Evolutionary conservation across 2,888 invertebrate species (phyloP), one percentile per base, ranked within the genome.

Genomic region (Orchesellides sinensis): DNA sequence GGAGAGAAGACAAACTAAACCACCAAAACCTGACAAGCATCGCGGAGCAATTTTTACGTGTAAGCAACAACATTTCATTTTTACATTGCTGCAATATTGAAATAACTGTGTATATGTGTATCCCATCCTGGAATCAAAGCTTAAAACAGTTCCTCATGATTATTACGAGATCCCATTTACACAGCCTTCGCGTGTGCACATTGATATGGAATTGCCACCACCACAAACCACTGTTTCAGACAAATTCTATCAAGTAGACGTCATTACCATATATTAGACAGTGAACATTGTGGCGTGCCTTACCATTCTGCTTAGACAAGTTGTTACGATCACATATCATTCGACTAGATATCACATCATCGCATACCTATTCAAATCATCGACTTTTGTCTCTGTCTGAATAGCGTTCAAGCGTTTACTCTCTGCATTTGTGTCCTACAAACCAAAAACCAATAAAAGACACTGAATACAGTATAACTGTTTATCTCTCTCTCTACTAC

Each of bases 261-360:
- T 65, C 65, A 65, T 65, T 65, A 65, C 29, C 35, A 35, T 61
- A 61, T 61, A 61, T 35, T 23, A 61, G 61, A 35, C 25, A 65
- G 35, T 61, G 69, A 54, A 49, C 52, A 45, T n/a, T n/a, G 47
- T 29, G 21, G 21, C 35, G 49, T 61, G 69, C 78, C 47, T 19
- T 68, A 77, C 35, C 78, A 78, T 69, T 78, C 52, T 1, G 19
- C 69, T 78, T 69, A 69, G 69, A 78, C 69, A 61, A 61, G 47
- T 66, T 69, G 69, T 69, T 49, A 69, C 19, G 78, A 78, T 49
- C 68, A 61, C 61, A 69, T 21, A 56, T 56, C 56, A 10, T 56
- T 56, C 2, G 14, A 12, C 27, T 56, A n/a, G n/a, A n/a, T n/a
- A n/a, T 6, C 32, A 61, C n/a, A n/a, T 29, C 3, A 61, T 61